These are phyloP conservation scores for Diadumene lineata DNA, from an alignment of 92 coral and sea anemone species.

Conservation along the genomic window DNA sequence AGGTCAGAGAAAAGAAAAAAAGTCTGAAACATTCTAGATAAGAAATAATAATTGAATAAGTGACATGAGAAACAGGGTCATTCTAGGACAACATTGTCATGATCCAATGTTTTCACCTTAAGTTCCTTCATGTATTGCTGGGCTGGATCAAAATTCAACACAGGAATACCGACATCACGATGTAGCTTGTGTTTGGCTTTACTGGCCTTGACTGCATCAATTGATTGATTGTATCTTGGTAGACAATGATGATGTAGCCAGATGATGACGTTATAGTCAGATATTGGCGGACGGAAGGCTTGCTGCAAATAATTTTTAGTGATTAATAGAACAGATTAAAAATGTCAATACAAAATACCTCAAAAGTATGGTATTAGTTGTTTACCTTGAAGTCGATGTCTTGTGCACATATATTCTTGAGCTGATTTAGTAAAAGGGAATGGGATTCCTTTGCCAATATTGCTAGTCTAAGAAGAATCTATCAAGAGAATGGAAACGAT, in stretches of 20 bases:
- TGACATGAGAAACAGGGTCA: too few relatives aligned
- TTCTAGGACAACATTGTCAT: neutral
- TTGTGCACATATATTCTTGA: conserved; percentile 33
- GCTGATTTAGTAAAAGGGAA: conserved; percentile 52
- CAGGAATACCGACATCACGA: conserved; percentile 64
- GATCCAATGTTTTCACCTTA: conserved; percentile 48
- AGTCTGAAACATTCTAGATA: too few relatives aligned
- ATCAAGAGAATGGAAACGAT: neutral
- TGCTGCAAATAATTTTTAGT: conserved; percentile 55
- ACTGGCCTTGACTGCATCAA: conserved; percentile 53
- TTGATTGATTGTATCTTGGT: conserved; percentile 68
- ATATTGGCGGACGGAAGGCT: conserved; percentile 91
- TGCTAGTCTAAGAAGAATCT: conserved; percentile 71
- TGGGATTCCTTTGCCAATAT: conserved; percentile 74
- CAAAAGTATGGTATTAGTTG: neutral
- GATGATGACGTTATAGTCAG: conserved; percentile 90
- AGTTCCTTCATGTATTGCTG: conserved; percentile 70
- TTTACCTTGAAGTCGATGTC: conserved; percentile 80
- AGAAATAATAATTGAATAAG: too few relatives aligned
- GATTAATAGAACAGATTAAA: neutral
- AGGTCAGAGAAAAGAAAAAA: too few relatives aligned
- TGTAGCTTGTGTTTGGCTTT: conserved; percentile 24
- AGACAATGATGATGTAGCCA: conserved; percentile 61
- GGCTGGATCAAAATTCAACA: conserved; percentile 87
- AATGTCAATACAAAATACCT: neutral